Evolutionary conservation across 1,140 invertebrate genomes (phyloP).

Genomic region (Radopholus similis): DNA sequence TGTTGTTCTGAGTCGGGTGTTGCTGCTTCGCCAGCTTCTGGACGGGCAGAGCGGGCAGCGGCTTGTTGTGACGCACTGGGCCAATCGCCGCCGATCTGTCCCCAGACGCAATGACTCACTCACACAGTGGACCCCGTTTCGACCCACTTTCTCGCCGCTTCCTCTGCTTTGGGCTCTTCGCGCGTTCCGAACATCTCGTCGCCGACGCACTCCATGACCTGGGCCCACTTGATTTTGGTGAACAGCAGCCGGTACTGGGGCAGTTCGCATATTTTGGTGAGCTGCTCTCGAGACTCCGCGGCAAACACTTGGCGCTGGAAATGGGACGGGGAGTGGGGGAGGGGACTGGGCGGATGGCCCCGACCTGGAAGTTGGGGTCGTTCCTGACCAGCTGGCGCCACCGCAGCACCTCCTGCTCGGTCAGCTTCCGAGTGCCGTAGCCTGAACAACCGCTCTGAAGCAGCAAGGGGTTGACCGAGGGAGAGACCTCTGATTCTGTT

Average conservation of each 20-base stretch:
- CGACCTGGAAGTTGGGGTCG: constrained; percentile 19
- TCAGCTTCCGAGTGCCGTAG: constrained; percentile 34
- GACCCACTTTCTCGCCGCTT: neutral
- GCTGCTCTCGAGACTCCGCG: constrained; percentile 32
- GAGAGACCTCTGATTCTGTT: constrained; percentile 39
- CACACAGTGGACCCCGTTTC: neutral
- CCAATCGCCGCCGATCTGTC: neutral
- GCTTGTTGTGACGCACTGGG: neutral
- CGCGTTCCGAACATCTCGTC: constrained; percentile 4
- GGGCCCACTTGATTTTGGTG: constrained; percentile 41
- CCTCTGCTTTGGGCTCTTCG: neutral
- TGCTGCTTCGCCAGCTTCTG: neutral
- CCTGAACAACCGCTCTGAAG: neutral
- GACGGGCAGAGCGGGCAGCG: neutral
- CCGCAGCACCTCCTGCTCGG: constrained; percentile 41
- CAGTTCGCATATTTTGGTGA: constrained; percentile 37
- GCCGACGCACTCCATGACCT: constrained; percentile 47
- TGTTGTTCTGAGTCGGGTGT: neutral
- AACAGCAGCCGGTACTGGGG: constrained; percentile 42
- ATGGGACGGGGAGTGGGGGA: neutral
- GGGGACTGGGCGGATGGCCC: too few species aligned
- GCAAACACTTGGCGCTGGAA: constrained; percentile 30
- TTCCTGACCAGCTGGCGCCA: constrained; percentile 42
- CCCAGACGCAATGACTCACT: neutral
- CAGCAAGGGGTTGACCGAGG: neutral